Evolutionary conservation across 2,888 invertebrate species (phyloP).

Genomic region (Sarcophaga variegata): DNA sequence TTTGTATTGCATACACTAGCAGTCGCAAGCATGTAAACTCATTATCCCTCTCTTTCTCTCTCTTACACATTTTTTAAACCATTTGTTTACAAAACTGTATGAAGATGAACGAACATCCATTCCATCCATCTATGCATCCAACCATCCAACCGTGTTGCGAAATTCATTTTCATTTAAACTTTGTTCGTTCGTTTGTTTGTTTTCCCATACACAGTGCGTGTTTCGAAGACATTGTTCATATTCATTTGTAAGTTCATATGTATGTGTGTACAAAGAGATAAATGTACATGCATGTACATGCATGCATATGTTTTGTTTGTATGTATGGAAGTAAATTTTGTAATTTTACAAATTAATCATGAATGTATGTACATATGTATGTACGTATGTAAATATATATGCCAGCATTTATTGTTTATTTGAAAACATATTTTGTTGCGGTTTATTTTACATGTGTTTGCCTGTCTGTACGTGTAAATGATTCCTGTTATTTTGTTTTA

Average conservation of each 20-base stretch:
- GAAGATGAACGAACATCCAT: no score
- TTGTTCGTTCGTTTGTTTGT: no score
- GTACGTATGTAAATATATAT: background rate
- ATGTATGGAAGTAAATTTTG: background rate
- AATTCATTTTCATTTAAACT: no score
- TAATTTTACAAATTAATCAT: background rate
- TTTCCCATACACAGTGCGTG: background rate
- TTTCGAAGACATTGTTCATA: background rate
- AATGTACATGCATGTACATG: background rate
- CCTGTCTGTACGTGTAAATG: conserved; percentile 5
- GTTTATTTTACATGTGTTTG: conserved; percentile 19
- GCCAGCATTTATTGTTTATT: background rate
- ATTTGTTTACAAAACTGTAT: background rate
- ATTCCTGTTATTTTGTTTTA: background rate
- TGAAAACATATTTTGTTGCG: conserved; percentile 18
- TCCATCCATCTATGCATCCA: no score
- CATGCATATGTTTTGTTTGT: background rate
- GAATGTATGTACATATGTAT: background rate
- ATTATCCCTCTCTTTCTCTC: no score
- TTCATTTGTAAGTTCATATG: background rate
- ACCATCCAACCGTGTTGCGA: no score
- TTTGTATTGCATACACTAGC: background rate
- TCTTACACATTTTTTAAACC: background rate
- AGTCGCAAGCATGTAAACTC: no score
- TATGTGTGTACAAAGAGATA: background rate